Base-by-base conservation (phyloP, 2,113 vertebrate species). In the Seriola dumerili region DNA sequence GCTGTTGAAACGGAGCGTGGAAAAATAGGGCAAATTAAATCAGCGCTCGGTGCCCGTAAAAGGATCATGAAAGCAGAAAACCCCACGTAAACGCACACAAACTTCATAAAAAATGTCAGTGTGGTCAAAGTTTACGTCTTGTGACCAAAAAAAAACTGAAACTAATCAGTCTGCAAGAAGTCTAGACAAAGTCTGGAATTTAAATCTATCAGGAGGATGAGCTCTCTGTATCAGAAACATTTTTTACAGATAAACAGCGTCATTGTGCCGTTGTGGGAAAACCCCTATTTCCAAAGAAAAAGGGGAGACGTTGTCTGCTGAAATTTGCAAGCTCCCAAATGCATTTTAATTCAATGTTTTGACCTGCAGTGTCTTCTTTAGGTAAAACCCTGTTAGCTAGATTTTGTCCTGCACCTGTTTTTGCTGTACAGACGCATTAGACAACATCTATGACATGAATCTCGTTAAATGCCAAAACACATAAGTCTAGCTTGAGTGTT, bases 231-330 rank as follows among this genome's bases (percentile, higher is more conserved):
- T 29, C 21, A 34, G 3, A 61, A 12, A 19, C 9, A 14, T 5
- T 52, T 25, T 69, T 32, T 13, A 25, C n/a, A 76, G 40, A 76
- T 48, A 34, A 23, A 32, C 46, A 13, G 46, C 7, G 36, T 65
- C 40, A 52, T 65, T 71, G 63, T 57, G 38, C 32, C 40, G 57
- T 61, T 70, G 44, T 78, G 61, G 75, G 55, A 68, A 85, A 81
- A 4, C 38, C 19, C 10, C 17, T 23, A 0, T 29, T 17, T 14
- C 25, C 4, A 42, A 54, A 69, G 17, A 34, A 34, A 64, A 64
- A n/a, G 7, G 0, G 64, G 62, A 63, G 29, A 8, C 0, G 2
- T 42, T 66, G 58, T 70, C 52, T 3, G 12, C 8, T 25, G 44
- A 40, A 3, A 62, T 77, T 21, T 70, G 23, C 0, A 19, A 7